phyloP scores from a whole-genome alignment of 2,797 vertebrate genomes.

The Syngnathus rostellatus region DNA sequence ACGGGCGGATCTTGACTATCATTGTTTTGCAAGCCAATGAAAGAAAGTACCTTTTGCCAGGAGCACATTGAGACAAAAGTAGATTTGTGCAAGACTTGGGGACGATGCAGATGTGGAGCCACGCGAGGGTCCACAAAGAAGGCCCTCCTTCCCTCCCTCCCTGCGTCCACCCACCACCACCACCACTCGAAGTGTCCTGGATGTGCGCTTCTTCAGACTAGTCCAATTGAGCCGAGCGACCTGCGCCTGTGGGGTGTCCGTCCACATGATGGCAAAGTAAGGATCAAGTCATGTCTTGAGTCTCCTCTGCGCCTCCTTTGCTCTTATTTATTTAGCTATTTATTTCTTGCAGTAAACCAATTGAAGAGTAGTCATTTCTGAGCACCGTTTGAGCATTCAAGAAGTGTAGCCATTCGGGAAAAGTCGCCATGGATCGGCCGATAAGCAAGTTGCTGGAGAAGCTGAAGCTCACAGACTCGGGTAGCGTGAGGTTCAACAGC shows the following conservation, averaged over 20 bases:
- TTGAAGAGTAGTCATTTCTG: conserved; percentile 1
- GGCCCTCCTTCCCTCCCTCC: conserved; percentile 22
- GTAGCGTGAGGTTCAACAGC: conserved; percentile 77
- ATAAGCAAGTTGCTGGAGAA: conserved; percentile 80
- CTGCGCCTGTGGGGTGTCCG: conserved; percentile 40
- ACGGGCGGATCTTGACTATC: conserved; percentile 19
- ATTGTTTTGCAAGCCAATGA: conserved; percentile 48
- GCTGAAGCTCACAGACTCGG: conserved; percentile 77
- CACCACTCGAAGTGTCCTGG: conserved; percentile 36
- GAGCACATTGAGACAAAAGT: conserved; percentile 22
- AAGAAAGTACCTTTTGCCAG: conserved; percentile 37
- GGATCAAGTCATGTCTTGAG: conserved; percentile 37
- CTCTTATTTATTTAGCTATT: conserved; percentile 64
- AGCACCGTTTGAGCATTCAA: background rate
- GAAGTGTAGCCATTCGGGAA: conserved; percentile 5
- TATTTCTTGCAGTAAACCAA: conserved; percentile 36
- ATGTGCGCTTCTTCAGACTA: conserved; percentile 24
- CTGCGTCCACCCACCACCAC: background rate
- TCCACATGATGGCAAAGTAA: conserved; percentile 44
- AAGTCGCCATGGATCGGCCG: conserved; percentile 70
- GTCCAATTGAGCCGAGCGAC: conserved; percentile 35
- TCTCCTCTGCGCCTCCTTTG: conserved; percentile 13
- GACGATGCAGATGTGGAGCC: conserved; percentile 53
- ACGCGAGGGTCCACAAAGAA: conserved; percentile 56
- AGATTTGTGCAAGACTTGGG: background rate